Evolutionary conservation across 2,113 vertebrate genomes (phyloP).

Genomic region (Acrocephalus kingi): DNA sequence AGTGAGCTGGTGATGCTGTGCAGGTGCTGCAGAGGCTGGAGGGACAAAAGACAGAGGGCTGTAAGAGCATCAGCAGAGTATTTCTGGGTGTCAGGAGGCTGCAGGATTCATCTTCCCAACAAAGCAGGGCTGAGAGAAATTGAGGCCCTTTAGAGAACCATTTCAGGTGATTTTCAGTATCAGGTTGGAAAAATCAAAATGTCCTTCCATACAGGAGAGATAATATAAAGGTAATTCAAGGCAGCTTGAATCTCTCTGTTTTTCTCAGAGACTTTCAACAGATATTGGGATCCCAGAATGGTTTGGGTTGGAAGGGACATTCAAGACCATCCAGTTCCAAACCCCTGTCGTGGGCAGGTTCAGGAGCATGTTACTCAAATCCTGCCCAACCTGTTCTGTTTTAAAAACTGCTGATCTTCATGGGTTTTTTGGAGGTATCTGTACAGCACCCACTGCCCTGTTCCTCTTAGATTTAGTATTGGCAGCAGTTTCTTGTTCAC

Average conservation of each 20-base stretch:
- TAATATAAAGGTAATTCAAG: background rate
- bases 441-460: background rate
- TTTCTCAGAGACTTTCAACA: background rate
- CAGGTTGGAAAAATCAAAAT: background rate
- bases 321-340: background rate
- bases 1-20: background rate
- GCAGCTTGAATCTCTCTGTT: background rate
- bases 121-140: background rate
- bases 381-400: background rate
- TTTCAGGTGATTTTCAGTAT: background rate
- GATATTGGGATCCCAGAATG: background rate
- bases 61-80: background rate
- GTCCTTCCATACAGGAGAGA: background rate
- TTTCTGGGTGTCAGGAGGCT: background rate
- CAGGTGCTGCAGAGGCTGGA: background rate
- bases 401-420: background rate
- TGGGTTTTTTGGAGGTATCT: background rate
- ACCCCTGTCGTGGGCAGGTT: background rate
- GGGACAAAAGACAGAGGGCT: background rate
- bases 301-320: background rate
- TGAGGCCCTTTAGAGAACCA: background rate
- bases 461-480: background rate
- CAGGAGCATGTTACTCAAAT: background rate
- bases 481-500: background rate
- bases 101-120: background rate